A percentile compares a stretch with the other conserved stretches of the same genome.
These are phyloP conservation scores for Seira musarum DNA, from an alignment of 2,888 invertebrate genomes.

Conservation along the genomic window DNA sequence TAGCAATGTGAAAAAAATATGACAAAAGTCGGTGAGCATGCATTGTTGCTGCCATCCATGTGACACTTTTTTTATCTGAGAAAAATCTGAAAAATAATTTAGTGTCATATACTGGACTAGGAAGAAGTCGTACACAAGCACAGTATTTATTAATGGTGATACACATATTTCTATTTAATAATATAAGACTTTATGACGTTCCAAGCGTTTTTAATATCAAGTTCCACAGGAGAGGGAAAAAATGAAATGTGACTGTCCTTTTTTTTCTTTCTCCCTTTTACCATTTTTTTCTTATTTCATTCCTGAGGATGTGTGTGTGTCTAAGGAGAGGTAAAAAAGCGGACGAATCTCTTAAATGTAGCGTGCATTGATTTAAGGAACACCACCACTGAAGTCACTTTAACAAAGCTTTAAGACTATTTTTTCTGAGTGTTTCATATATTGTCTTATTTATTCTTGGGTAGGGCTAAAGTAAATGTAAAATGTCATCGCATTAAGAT, in stretches of 20 bases:
- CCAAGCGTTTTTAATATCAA: conserved; percentile 33
- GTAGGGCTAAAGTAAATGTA: conserved; percentile 57
- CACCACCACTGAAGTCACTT: conserved; percentile 52
- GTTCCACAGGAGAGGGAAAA: conserved; percentile 33
- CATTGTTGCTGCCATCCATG: neutral
- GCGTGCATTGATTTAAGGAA: conserved; percentile 59
- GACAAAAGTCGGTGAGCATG: neutral
- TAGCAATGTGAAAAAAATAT: neutral
- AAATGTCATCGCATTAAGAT: conserved; percentile 61
- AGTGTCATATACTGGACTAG: conserved; percentile 17
- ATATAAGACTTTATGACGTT: conserved; percentile 17
- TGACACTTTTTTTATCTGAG: conserved; percentile 45
- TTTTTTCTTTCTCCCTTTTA: neutral
- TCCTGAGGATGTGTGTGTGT: conserved; percentile 35
- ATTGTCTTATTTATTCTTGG: conserved; percentile 60
- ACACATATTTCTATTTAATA: conserved; percentile 28
- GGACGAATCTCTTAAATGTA: conserved; percentile 59
- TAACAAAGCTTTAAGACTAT: conserved; percentile 54
- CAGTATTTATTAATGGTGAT: neutral
- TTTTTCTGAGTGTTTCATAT: conserved; percentile 33
- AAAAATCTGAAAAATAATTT: conserved; percentile 48
- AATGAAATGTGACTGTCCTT: conserved; percentile 51
- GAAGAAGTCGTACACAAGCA: neutral
- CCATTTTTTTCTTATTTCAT: conserved; percentile 2
- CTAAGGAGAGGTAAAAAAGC: conserved; percentile 48